Conservation (phyloP, 2,797 vertebrate species). For the Coluber constrictor region DNA sequence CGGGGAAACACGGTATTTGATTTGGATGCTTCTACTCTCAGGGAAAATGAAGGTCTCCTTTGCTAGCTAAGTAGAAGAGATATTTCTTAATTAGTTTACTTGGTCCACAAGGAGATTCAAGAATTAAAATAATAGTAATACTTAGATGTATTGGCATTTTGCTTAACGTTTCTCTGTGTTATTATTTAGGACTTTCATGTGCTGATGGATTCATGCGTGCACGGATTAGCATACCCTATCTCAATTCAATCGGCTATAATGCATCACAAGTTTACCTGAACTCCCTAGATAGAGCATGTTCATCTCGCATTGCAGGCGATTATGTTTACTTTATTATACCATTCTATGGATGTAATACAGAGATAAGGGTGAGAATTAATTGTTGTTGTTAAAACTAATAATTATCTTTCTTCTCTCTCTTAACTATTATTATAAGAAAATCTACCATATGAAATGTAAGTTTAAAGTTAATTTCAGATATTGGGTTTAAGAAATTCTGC, state of each 20-base stretch:
- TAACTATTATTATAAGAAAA: not conserved
- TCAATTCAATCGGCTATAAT: slow-evolving; percentile 31
- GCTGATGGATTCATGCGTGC: slow-evolving; percentile 33
- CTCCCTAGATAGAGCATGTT: slow-evolving; percentile 18
- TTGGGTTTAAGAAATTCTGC: not conserved
- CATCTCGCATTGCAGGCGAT: not conserved
- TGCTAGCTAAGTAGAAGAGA: not conserved
- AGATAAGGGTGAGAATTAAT: slow-evolving; percentile 33
- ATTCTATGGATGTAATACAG: slow-evolving; percentile 41
- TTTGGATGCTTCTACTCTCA: not conserved
- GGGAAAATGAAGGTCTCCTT: not conserved
- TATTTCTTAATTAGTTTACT: not conserved
- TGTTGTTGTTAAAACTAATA: not conserved
- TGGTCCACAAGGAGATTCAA: not conserved
- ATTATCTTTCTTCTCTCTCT: not conserved
- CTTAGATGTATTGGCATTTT: not conserved
- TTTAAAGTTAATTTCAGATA: not conserved
- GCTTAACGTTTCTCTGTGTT: not conserved
- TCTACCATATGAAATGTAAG: not conserved
- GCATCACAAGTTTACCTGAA: slow-evolving; percentile 29
- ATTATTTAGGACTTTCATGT: slow-evolving; percentile 34
- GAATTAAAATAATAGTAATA: not conserved
- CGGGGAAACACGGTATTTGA: not conserved
- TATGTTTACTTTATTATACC: slow-evolving; percentile 31
- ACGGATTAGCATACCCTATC: slow-evolving; percentile 18